Evolutionary conservation across 2,797 vertebrate genomes (phyloP).

Genomic region (Falco naumanni): DNA sequence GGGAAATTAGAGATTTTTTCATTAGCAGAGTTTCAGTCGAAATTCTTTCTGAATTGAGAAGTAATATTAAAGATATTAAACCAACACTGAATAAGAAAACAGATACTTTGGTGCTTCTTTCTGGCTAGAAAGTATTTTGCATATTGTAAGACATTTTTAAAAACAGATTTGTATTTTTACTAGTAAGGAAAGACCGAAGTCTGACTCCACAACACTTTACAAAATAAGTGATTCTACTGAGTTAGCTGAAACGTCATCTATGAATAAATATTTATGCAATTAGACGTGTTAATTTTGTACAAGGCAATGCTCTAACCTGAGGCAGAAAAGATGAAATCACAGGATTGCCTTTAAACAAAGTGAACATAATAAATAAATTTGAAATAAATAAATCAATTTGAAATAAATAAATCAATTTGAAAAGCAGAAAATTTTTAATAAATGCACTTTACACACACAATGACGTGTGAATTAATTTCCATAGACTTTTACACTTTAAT

Average conservation of each 20-base stretch:
- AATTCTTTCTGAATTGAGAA: not conserved
- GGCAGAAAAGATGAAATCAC: not conserved
- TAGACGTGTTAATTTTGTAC: not conserved
- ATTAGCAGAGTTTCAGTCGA: not conserved
- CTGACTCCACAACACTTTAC: not conserved
- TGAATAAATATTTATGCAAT: constrained; percentile 10
- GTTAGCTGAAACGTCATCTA: not conserved
- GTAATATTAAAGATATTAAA: not conserved
- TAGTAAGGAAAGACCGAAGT: not conserved
- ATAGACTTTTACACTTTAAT: not conserved
- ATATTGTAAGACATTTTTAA: not conserved
- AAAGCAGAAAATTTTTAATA: not conserved
- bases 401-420: not conserved
- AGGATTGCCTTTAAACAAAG: not conserved
- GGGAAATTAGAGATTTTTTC: not conserved
- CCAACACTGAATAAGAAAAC: not conserved
- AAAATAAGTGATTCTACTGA: not conserved
- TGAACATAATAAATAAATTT: not conserved
- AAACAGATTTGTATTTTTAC: not conserved
- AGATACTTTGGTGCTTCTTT: not conserved
- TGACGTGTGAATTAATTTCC: not conserved
- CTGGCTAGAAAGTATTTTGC: not conserved
- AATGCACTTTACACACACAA: not conserved
- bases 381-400: no score
- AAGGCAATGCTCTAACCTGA: not conserved